These are phyloP conservation scores for Bubo scandiacus DNA, from an alignment of 2,113 vertebrate species.

Conservation along the genomic window DNA sequence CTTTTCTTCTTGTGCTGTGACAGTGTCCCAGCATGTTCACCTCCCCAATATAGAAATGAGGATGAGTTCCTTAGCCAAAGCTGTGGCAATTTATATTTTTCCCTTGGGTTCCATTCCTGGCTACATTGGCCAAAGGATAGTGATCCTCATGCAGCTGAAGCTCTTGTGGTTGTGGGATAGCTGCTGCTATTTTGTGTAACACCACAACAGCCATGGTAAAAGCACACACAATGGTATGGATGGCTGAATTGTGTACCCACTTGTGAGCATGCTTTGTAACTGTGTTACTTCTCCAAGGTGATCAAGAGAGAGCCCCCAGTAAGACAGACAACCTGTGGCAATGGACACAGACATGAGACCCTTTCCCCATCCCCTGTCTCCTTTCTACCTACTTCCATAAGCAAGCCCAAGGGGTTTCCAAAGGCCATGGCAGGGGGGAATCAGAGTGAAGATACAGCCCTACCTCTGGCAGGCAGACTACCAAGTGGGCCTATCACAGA, in stretches of 20 bases:
- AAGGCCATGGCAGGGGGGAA: rapidly evolving
- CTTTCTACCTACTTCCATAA: not conserved
- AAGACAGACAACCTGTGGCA: not conserved
- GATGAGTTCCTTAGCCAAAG: not conserved
- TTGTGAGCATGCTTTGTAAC: not conserved
- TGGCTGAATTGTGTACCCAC: not conserved
- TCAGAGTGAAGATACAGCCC: not conserved
- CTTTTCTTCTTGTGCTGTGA: not conserved
- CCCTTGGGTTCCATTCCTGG: not conserved
- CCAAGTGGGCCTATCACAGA: not conserved
- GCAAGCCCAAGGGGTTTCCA: not conserved
- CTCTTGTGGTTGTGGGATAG: not conserved
- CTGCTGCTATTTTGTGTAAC: not conserved
- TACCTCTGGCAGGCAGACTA: not conserved
- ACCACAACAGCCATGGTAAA: rapidly evolving
- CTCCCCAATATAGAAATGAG: not conserved
- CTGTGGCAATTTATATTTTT: not conserved
- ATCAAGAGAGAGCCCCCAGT: not conserved
- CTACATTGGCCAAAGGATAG: not conserved
- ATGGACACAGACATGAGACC: too few relatives aligned
- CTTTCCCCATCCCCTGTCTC: not conserved
- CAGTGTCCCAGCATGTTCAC: not conserved
- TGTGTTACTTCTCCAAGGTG: not conserved
- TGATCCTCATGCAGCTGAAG: not conserved
- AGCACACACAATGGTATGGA: not conserved